Base-by-base conservation (phyloP, 2,797 vertebrate genomes). In the Gallirallus australis region DNA sequence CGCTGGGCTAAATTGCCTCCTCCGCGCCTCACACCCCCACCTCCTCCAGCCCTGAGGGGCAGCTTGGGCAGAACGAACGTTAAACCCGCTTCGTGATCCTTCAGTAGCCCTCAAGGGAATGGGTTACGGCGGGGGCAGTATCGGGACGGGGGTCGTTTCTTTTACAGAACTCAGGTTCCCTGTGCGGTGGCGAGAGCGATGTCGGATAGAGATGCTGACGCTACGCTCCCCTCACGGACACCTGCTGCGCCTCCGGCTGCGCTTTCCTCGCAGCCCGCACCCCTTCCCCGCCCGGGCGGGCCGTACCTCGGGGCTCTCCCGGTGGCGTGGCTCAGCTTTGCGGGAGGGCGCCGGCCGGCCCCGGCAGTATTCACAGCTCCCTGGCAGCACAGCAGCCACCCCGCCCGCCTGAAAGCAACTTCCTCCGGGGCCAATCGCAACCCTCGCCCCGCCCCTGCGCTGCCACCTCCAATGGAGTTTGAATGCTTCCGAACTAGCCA, bases 171-270 rank as follows among this genome's bases (percentile, higher is more conserved):
- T 27, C 45, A 2, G 8, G 3, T 5, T 48, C 33, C 37, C 25
- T 7, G 17, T 7, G n/a, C 4, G 28, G 45, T 2, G 0, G 24
- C 9, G 12, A 69, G 28, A 54, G 7, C 0, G 11, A 7, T 1
- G 61, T 39, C 5, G n/a, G 24, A 15, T 3, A 16, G 11, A 25
- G 5, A 7, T 12, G 4, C 30, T 4, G 2, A 20, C 17, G 1
- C 8, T 9, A 7, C 18, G 1, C 3, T 4, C 18, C 5, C 4
- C 10, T 35, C 17, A 6, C 15, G 15, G 12, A 4, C 11, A 40
- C 1, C 2, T 0, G 6, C 47, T 0, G 15, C 30, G 12, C 8
- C 39, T 15, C 14, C 5, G 2, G 5, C 24, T 7, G 21, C 20
- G 3, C 37, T 14, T 8, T 50, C 15, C 47, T 27, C 68, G 2